A percentile compares a stretch with the other conserved stretches of the same genome.
Conservation (phyloP, 2,888 invertebrate species). For the Aricia artaxerxes region DNA sequence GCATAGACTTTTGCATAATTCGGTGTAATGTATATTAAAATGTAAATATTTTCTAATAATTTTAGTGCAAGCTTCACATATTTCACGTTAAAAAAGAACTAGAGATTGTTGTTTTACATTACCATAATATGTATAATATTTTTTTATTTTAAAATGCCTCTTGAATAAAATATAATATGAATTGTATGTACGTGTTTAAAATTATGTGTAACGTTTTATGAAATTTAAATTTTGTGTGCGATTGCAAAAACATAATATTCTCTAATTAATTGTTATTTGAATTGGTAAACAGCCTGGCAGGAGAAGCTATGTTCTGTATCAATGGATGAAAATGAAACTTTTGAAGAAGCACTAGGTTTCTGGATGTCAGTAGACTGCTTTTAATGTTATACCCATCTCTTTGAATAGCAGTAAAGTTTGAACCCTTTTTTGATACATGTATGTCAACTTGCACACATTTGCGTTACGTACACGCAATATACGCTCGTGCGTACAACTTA, state of each 20-base stretch:
- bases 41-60: not conserved
- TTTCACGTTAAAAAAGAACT: not conserved
- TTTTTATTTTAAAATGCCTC: not conserved
- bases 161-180: not conserved
- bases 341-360: constrained; percentile 74
- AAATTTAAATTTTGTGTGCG: not conserved
- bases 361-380: not conserved
- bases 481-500: not conserved
- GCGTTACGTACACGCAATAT: not conserved
- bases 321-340: constrained; percentile 65
- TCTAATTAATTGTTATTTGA: constrained; percentile 16
- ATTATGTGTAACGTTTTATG: not conserved
- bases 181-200: not conserved
- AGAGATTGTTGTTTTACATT: not conserved
- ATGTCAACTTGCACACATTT: not conserved
- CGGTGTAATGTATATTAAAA: not conserved
- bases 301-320: constrained; percentile 71
- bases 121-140: not conserved
- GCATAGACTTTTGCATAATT: not conserved
- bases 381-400: not conserved
- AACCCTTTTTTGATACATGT: not conserved
- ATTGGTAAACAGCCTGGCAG: not conserved
- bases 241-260: not conserved
- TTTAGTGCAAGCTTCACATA: not conserved
- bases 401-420: not conserved